Evolutionary conservation across 2,888 invertebrate genomes (phyloP), one percentile per base, ranked within the genome.

Genomic region (Nudaria mundana): DNA sequence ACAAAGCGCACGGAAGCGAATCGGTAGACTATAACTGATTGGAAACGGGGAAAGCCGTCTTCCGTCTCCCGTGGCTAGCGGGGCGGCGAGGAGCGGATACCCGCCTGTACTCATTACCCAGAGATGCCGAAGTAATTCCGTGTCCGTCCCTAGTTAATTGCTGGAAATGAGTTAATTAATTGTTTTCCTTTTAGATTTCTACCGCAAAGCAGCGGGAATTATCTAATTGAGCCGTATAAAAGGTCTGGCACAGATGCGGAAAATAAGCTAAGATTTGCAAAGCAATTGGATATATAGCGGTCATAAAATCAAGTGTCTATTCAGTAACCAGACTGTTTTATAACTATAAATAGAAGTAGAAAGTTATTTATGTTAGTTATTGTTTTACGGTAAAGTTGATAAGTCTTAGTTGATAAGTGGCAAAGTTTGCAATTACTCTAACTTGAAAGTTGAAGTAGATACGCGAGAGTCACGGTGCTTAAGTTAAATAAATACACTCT

Each of bases 161-260:
- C 68, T 74, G 81, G 80, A 81, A 85, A 84, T 81, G 66, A 75
- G 68, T 74, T 75, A 77, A 82, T 84, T 81, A 80, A 83, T 82
- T 81, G 80, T 81, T 82, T 82, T 81, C 79, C 80, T 83, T 81
- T 77, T 60, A 67, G 71, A 74, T 75, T 76, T 76, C 69, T 64
- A 58, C 66, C 58, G 52, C 66, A 66, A 61, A 61, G 62, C 53
- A 44, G 43, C 48, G 40, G 41, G 47, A 48, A 56, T 62, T 60
- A 68, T 63, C 64, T 61, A 60, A 58, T 57, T 60, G 58, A 53
- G 44, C 55, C 55, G 63, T 65, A 63, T 40, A 44, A 51, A 48
- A 31, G 44, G 38, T 30, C 37, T 18, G 23, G 15, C 16, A 13
- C 32, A 15, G 24, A 14, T 5, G 15, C 16, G 20, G 2, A 3